Evolutionary conservation across 2,888 invertebrate species (phyloP), one percentile per base, ranked within the genome.

Genomic region (Calameuta pallipes): DNA sequence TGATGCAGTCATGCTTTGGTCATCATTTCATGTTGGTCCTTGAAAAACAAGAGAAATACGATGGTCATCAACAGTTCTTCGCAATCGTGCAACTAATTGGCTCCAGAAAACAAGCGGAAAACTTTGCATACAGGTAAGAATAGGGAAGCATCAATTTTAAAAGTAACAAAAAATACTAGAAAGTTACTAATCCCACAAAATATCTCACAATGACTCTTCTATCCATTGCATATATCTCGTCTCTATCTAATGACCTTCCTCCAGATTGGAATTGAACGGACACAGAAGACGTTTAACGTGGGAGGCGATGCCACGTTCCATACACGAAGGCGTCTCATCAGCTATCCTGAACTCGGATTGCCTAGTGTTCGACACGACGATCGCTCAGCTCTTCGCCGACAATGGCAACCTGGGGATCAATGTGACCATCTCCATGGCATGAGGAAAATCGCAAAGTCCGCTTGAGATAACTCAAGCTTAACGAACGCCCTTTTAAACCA

Each of bases 1-100:
- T 99, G 99, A 99, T 99, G 99, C 99, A 99, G 93, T 98, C 98
- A 37, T 99, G 99, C 92, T 99, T 99, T 92, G 98, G 98, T 78
- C 98, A 98, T 91, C 98, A 99, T 92, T 99, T 99, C 90, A 99
- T 99, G 99, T 94, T 99, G 84, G 99, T 99, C 68, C 94, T 99
- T 76, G 99, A 99, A 91, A 99, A 99, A 91, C 98, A 98, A 92
- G 98, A 98, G 89, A 99, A 99, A 91, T 98, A 96, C 92, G 98
- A 99, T 93, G 98, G 98, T 1, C 97, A 97, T 90, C 98, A 98
- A 88, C 98, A 98, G 90, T 98, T 98, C 92, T 98, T 98, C 93
- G 99, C 99, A 34, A 99, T 99, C 89, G 99, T 99, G 68, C 99
- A 99, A 92, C 94, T 99, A 75, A 99, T 99, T 92, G 99, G 99